A percentile compares a stretch with the other conserved stretches of the same genome.
phyloP scores from a whole-genome alignment of 2,113 vertebrate species.

The Plectropomus leopardus region DNA sequence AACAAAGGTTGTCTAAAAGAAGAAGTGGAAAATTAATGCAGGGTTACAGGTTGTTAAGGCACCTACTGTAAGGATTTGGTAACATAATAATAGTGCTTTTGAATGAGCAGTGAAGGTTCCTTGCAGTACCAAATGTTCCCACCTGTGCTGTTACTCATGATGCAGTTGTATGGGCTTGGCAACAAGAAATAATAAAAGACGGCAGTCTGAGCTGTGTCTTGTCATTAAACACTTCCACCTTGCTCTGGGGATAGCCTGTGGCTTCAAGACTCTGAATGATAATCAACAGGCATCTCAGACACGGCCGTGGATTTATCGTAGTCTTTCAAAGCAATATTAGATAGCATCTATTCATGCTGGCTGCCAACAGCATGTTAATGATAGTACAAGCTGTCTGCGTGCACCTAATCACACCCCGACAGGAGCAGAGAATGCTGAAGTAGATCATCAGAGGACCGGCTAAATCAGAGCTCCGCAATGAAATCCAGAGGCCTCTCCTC shows the following conservation, averaged over 20 bases:
- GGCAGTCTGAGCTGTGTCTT: conserved; percentile 28
- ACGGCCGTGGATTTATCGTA: conserved; percentile 8
- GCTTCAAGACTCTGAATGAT: conserved; percentile 37
- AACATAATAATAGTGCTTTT: conserved; percentile 56
- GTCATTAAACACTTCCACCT: conserved; percentile 46
- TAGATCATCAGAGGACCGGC: conserved; percentile 54
- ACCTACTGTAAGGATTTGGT: conserved; percentile 38
- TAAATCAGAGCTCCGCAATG: conserved; percentile 53
- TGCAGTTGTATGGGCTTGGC: conserved; percentile 10
- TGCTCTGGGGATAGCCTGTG: conserved; percentile 41
- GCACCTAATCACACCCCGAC: conserved; percentile 41
- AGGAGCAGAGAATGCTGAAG: conserved; percentile 43
- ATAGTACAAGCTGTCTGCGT: conserved; percentile 28
- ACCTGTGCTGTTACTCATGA: conserved; percentile 54
- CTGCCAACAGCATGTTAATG: conserved; percentile 51
- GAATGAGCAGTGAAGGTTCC: conserved; percentile 34
- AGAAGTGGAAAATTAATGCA: conserved; percentile 50
- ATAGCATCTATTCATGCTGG: conserved; percentile 32
- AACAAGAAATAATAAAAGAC: conserved; percentile 39
- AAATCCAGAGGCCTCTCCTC: conserved; percentile 60
- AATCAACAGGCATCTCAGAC: conserved; percentile 55
- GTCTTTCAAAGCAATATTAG: conserved; percentile 28
- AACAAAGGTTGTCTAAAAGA: conserved; percentile 59
- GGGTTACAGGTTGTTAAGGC: conserved; percentile 47
- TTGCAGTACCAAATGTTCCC: conserved; percentile 7